Conservation (phyloP, 2,888 invertebrate genomes). For the Polyploca ridens region DNA sequence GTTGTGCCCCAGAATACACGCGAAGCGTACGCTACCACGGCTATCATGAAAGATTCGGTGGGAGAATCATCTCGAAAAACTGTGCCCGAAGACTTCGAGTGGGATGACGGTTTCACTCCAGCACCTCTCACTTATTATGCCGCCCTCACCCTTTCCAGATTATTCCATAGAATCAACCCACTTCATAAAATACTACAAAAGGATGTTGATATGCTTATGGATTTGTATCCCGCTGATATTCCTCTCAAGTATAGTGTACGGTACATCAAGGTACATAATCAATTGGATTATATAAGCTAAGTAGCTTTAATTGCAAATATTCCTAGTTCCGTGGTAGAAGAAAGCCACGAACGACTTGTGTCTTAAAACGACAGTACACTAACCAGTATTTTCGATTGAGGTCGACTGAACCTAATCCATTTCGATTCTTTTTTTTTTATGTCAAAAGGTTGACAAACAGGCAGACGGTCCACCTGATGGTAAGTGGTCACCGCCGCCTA, state of each 20-base stretch:
- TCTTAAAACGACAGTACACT: no score
- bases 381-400: no score
- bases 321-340: no score
- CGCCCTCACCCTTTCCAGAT: slow-evolving; percentile 57
- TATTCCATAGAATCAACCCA: slow-evolving; percentile 81
- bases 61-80: slow-evolving; percentile 63
- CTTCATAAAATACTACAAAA: slow-evolving; percentile 81
- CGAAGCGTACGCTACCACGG: slow-evolving; percentile 60
- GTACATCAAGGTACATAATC: slow-evolving; percentile 69
- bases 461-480: no score
- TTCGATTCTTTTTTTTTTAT: no score
- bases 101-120: slow-evolving; percentile 73
- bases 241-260: slow-evolving; percentile 84
- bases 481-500: no score
- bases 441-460: no score
- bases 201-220: slow-evolving; percentile 85
- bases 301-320: slow-evolving; percentile 5
- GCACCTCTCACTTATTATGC: slow-evolving; percentile 69
- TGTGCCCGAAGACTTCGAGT: slow-evolving; percentile 73
- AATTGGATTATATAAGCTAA: slow-evolving; percentile 11
- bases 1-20: slow-evolving; percentile 62
- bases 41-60: slow-evolving; percentile 50
- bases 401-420: no score
- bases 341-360: no score
- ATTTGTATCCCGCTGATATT: slow-evolving; percentile 84